Conservation (phyloP, 2,888 invertebrate species). For the Meghimatium bilineatum region DNA sequence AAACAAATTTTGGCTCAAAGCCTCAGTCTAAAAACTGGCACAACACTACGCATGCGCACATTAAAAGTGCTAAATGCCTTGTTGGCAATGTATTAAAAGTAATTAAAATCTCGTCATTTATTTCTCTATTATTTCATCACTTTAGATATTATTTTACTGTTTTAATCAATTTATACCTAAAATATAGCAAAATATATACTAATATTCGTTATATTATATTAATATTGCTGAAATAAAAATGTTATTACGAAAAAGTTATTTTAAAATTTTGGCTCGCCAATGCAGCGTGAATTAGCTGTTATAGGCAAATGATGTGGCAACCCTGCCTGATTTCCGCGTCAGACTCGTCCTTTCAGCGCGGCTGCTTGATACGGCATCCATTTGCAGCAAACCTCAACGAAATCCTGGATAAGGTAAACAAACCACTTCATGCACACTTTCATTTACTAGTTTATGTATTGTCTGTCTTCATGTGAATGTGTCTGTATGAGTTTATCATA, state of each 20-base stretch:
- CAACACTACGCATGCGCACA: conserved; percentile 13
- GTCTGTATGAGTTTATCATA: too few relatives aligned
- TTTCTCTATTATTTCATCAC: too few relatives aligned
- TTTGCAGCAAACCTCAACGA: conserved; percentile 1
- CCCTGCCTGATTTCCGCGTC: conserved; percentile 45
- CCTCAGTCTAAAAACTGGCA: neutral
- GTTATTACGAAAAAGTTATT: neutral
- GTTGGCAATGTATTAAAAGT: neutral
- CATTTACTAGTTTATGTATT: neutral
- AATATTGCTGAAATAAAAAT: neutral
- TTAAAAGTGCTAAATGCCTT: neutral
- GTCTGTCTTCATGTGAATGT: too few relatives aligned
- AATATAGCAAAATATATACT: neutral
- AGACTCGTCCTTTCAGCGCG: conserved; percentile 35
- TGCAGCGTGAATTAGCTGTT: neutral
- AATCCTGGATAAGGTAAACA: conserved; percentile 45
- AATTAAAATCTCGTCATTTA: too few relatives aligned
- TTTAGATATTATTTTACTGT: too few relatives aligned
- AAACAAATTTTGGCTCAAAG: conserved; percentile 1
- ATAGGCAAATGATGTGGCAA: neutral
- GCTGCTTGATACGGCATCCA: neutral
- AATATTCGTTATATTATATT: neutral
- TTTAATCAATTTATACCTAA: too few relatives aligned
- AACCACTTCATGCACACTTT: neutral
- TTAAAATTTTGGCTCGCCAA: neutral